Evolutionary conservation across 2,113 vertebrate genomes (phyloP).

Genomic region (Tringa solitaria): DNA sequence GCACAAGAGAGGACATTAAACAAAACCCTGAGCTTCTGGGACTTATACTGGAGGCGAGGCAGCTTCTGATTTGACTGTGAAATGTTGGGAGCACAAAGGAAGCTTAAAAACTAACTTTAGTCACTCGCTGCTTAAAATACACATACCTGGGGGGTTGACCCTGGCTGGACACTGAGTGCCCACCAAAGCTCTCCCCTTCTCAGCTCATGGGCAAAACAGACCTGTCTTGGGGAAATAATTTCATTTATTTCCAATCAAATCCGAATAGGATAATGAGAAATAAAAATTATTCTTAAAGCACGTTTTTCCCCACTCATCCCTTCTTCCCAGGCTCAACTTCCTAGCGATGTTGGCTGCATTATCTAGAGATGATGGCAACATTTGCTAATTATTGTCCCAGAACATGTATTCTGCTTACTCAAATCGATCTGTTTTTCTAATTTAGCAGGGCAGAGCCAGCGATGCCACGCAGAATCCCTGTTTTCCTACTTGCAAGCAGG

Average conservation of each 20-base stretch:
- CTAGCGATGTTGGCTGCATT: background rate
- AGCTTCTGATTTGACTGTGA: background rate
- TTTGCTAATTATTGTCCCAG: background rate
- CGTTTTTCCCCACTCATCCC: background rate
- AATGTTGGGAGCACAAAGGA: background rate
- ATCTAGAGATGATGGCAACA: background rate
- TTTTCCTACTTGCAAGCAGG: conserved; percentile 65
- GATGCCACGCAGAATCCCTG: conserved; percentile 32
- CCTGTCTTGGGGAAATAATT: background rate
- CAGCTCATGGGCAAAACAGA: background rate
- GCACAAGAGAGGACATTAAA: background rate
- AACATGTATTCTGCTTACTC: background rate
- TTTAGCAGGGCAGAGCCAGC: background rate
- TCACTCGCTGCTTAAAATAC: background rate
- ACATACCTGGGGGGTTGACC: background rate
- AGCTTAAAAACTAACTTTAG: background rate
- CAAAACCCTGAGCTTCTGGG: background rate
- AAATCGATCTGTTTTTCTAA: background rate
- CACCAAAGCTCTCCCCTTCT: background rate
- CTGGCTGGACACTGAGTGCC: background rate
- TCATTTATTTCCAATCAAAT: background rate
- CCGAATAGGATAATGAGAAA: background rate
- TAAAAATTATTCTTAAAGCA: background rate
- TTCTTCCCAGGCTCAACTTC: background rate
- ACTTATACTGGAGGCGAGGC: background rate